phyloP scores from a whole-genome alignment of 2,797 vertebrate genomes.

The Rhabdophis nuchalis region DNA sequence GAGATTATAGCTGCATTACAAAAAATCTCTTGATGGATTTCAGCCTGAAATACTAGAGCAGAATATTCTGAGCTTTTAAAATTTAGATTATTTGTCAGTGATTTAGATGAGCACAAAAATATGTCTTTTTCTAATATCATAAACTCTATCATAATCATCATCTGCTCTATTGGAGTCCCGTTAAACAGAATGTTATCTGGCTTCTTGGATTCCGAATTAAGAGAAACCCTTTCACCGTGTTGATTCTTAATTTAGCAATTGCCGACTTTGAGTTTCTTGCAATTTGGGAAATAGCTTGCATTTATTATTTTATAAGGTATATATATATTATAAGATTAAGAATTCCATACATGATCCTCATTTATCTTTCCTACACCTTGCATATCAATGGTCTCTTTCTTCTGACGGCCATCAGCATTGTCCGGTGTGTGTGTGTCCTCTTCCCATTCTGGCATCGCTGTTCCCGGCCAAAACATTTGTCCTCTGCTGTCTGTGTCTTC shows the following conservation, averaged over 20 bases:
- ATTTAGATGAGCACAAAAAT: too few species aligned
- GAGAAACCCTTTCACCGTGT: constrained; percentile 29
- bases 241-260: constrained; percentile 38
- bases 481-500: constrained; percentile 4
- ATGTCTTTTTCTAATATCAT: accelerated
- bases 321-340: accelerated
- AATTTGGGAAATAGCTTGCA: too few species aligned
- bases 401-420: constrained; percentile 47
- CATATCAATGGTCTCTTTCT: constrained; percentile 29
- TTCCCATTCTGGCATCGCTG: constrained; percentile 48
- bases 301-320: too few species aligned
- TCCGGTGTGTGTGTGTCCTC: constrained; percentile 40
- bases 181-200: background rate
- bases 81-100: too few species aligned
- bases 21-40: too few species aligned
- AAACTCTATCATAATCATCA: background rate
- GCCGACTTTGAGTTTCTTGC: constrained; percentile 34
- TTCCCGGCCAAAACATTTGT: constrained; percentile 25
- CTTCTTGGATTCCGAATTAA: constrained; percentile 30
- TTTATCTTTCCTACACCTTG: too few species aligned
- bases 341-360: too few species aligned
- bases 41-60: too few species aligned
- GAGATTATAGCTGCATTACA: too few species aligned
- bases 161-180: background rate
- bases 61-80: too few species aligned